phyloP scores from a whole-genome alignment of 1,140 invertebrate genomes.

The Sycophaga agraensis region DNA sequence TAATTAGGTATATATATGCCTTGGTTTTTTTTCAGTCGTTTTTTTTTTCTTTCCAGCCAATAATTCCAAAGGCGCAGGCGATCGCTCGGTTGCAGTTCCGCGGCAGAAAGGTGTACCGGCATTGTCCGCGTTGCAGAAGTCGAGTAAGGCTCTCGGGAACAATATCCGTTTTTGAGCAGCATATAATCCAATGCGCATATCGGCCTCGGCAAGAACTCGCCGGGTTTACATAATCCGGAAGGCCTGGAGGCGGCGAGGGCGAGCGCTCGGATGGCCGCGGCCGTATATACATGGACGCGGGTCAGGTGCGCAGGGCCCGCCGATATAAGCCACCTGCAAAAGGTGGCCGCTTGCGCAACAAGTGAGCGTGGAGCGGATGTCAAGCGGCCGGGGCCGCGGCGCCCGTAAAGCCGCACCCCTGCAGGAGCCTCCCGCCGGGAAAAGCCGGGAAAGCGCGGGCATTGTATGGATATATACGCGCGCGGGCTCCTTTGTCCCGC shows the following conservation, averaged over 20 bases:
- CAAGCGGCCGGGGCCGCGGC: conserved; percentile 32
- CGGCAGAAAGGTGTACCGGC: too few relatives aligned
- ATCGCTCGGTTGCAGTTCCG: too few relatives aligned
- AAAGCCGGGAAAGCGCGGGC: conserved; percentile 9
- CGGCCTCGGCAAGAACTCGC: too few relatives aligned
- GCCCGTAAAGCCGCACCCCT: conserved; percentile 4
- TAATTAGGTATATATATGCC: too few relatives aligned
- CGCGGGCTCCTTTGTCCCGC: not conserved
- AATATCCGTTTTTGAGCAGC: too few relatives aligned
- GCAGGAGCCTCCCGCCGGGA: not conserved
- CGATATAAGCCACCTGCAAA: conserved; percentile 35
- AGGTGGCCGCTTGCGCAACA: conserved; percentile 48
- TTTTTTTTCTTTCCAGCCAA: too few relatives aligned
- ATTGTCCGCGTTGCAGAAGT: too few relatives aligned
- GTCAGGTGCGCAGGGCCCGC: conserved; percentile 6
- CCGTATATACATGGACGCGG: not conserved
- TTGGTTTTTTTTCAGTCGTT: too few relatives aligned
- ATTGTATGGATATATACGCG: conserved; percentile 31
- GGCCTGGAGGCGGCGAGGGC: not conserved
- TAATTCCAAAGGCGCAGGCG: too few relatives aligned
- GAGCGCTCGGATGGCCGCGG: not conserved
- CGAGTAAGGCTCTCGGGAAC: too few relatives aligned
- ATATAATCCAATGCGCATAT: too few relatives aligned
- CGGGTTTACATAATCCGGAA: too few relatives aligned
- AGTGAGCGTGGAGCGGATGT: conserved; percentile 53